Evolutionary conservation across 2,113 vertebrate genomes (phyloP).

Genomic region (Pteronura brasiliensis): DNA sequence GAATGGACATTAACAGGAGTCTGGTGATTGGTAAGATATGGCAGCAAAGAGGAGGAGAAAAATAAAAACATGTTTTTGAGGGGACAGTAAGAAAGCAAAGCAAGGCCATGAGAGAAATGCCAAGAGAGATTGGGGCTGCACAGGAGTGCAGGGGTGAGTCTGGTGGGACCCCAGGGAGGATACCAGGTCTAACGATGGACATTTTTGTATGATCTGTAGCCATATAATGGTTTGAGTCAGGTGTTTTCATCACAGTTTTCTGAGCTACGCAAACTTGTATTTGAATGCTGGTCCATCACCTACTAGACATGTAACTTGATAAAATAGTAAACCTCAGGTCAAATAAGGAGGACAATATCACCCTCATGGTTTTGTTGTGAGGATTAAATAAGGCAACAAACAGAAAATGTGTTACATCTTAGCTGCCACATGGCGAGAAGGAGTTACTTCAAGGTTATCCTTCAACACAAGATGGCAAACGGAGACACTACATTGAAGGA

Average conservation of each 20-base stretch:
- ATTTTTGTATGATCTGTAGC: neutral
- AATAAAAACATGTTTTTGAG: neutral
- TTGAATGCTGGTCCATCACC: neutral
- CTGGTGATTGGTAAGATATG: neutral
- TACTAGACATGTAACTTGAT: neutral
- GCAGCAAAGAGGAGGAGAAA: neutral
- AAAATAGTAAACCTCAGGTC: neutral
- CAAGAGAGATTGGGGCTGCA: neutral
- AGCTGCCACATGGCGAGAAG: neutral
- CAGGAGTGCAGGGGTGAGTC: rapidly evolving
- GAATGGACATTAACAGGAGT: neutral
- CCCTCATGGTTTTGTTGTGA: neutral
- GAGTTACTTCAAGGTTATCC: neutral
- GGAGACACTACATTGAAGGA: neutral
- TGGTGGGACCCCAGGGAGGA: neutral
- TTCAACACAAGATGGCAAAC: neutral
- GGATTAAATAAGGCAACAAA: neutral
- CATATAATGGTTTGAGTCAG: neutral
- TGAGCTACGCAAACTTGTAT: neutral
- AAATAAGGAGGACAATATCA: neutral
- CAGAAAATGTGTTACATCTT: neutral
- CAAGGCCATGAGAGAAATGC: neutral
- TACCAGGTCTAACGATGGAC: neutral
- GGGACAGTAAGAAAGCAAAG: neutral
- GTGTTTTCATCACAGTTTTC: neutral